Base-by-base conservation (phyloP, 2,888 invertebrate genomes). In the Punctoribates punctum region DNA sequence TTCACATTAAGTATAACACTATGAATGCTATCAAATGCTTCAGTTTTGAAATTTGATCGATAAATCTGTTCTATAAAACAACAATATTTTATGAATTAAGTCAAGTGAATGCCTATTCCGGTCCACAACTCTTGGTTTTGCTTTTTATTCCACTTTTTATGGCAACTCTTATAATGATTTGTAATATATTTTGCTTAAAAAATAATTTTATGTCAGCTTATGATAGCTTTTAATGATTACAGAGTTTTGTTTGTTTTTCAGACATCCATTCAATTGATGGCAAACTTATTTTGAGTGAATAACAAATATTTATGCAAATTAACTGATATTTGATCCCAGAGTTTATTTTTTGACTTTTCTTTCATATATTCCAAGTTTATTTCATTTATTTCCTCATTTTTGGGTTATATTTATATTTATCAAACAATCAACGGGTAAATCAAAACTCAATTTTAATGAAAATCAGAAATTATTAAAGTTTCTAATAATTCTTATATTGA, bases 301-400 rank as follows among this genome's bases (percentile, higher is more conserved):
- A 20, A 51, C 51, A 51, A 51, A 51, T 42, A 42, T 42, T 20
- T 51, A 51, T 51, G n/a, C 6, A 51, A 51, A 51, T 51, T 51
- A 51, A 51, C n/a, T 20, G 25, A 25, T 25, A 23, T 57, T 57
- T 57, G 25, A 57, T 57, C 9, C 4, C 23, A 57, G 17, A 9
- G 20, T 2, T 57, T 25, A 23, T 57, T 57, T 57, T 11, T 51
- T n/a, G 20, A 51, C 3, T 51, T 42, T n/a, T 51, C n/a, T 51
- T 25, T 57, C 9, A 23, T 4, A 57, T 57, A 25, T 23, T 57
- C 9, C 5, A 20, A n/a, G 20, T 57, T 57, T 17, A 25, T 25
- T 57, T 57, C 25, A 57, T 57, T 57, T 57, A 57, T 57, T 57
- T 57, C 57, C 57, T 20, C 25, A 6, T 57, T 25, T 57, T 23